Percentiles rank a stretch among this genome's conserved stretches.
Evolutionary conservation across 2,888 invertebrate species (phyloP).

Genomic region (Ormyrus nitidulus): DNA sequence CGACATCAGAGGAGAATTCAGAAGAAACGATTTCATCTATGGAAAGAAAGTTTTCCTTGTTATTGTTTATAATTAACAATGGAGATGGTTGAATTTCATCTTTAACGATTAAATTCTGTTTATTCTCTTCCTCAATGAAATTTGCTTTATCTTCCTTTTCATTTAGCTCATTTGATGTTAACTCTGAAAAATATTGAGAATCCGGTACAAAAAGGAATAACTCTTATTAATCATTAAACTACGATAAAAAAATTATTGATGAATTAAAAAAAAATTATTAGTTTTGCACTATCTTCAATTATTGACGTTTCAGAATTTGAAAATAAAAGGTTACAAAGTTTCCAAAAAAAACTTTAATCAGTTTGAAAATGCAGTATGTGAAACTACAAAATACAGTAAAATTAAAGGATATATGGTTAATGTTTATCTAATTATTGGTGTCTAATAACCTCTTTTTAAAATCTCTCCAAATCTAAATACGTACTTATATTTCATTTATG

Average conservation of each 20-base stretch:
- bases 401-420: no score
- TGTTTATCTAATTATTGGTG: no score
- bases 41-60: background rate
- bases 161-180: conserved; percentile 1
- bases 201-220: conserved; percentile 43
- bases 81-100: background rate
- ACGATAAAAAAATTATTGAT: conserved; percentile 34
- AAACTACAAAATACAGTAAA: no score
- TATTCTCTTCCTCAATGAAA: background rate
- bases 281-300: no score
- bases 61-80: background rate
- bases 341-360: no score
- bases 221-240: background rate
- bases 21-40: conserved; percentile 45
- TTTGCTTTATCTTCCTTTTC: conserved; percentile 1
- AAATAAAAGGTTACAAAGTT: no score
- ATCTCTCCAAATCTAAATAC: no score
- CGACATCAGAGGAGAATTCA: conserved; percentile 54
- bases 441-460: no score
- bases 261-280: background rate
- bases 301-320: no score
- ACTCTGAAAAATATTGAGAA: conserved; percentile 48
- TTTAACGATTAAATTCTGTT: background rate
- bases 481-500: no score
- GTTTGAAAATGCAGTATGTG: no score